Evolutionary conservation across 2,888 invertebrate species (phyloP).

Genomic region (Lissocephala sabroskyi): DNA sequence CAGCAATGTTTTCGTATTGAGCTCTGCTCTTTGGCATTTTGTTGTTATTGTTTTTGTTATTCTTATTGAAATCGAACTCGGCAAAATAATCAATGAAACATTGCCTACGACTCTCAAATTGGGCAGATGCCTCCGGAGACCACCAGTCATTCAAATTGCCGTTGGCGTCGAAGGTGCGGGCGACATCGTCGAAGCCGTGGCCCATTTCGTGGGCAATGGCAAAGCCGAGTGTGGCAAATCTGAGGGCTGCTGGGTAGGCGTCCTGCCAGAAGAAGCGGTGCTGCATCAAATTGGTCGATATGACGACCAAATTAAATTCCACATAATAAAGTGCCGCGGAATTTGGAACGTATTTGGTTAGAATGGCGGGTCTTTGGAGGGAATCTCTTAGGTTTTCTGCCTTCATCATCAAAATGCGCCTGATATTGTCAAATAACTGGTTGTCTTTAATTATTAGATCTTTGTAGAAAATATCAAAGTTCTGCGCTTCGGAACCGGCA

Average conservation of each 20-base stretch:
- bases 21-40: constrained; percentile 35
- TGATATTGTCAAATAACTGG: constrained; percentile 39
- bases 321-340: constrained; percentile 49
- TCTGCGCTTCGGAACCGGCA: constrained; percentile 30
- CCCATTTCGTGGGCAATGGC: constrained; percentile 64
- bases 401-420: constrained; percentile 39
- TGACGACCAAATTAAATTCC: constrained; percentile 50
- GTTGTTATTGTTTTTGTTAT: constrained; percentile 32
- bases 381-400: constrained; percentile 39
- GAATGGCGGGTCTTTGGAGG: constrained; percentile 33
- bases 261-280: constrained; percentile 65
- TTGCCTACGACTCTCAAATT: constrained; percentile 47
- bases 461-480: too few species aligned
- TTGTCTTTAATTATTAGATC: too few species aligned
- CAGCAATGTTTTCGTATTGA: constrained; percentile 65
- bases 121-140: constrained; percentile 45
- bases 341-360: constrained; percentile 26
- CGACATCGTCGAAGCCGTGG: constrained; percentile 63
- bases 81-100: constrained; percentile 62
- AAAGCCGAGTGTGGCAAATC: constrained; percentile 63
- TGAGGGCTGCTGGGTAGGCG: constrained; percentile 57
- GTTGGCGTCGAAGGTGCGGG: constrained; percentile 53
- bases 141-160: constrained; percentile 64
- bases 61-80: too few species aligned
- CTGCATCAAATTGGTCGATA: constrained; percentile 59